Evolutionary conservation across 2,113 vertebrate genomes (phyloP).

Genomic region (Balaenoptera acutorostrata): DNA sequence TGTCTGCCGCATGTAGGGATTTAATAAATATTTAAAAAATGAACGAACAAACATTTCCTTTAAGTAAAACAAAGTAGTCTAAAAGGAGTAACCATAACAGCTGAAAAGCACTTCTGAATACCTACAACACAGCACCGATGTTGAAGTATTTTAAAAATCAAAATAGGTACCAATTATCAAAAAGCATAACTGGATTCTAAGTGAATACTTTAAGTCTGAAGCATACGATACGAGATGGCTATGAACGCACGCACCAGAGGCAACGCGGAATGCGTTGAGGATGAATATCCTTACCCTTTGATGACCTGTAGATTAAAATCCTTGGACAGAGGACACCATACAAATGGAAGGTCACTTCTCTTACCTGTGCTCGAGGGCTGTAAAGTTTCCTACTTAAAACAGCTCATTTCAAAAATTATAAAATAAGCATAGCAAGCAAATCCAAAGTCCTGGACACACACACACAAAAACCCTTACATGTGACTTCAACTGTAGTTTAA

Average conservation of each 20-base stretch:
- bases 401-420: background rate
- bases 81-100: background rate
- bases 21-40: background rate
- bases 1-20: rapidly evolving
- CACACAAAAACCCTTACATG: background rate
- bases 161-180: background rate
- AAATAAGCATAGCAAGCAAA: background rate
- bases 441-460: background rate
- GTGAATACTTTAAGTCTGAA: rapidly evolving
- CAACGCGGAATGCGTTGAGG: rapidly evolving
- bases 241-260: background rate
- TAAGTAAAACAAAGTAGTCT: background rate
- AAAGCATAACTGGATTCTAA: background rate
- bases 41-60: background rate
- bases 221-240: no score
- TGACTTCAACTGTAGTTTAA: background rate
- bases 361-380: background rate
- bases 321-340: background rate
- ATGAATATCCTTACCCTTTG: rapidly evolving
- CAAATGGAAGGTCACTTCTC: background rate
- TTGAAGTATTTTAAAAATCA: background rate
- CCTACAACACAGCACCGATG: background rate
- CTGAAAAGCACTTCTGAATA: background rate
- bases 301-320: background rate
- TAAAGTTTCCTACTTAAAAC: background rate